These are phyloP conservation scores for Paracanthobrama guichenoti DNA, from an alignment of 2,113 vertebrate genomes.

Conservation along the genomic window DNA sequence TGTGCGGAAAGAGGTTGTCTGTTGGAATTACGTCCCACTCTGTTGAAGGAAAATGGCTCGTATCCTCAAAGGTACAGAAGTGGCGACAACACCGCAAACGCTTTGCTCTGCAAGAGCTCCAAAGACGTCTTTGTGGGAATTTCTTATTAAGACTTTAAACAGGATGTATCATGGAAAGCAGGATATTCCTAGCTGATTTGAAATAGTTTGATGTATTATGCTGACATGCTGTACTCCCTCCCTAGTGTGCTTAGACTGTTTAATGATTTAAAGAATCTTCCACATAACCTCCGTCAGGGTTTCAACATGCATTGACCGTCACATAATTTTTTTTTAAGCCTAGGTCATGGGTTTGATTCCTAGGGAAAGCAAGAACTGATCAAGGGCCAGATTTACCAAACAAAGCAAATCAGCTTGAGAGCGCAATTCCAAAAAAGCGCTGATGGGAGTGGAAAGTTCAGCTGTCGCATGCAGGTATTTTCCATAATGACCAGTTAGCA, in stretches of 20 bases:
- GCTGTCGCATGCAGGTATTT: too few species aligned
- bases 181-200: background rate
- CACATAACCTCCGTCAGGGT: background rate
- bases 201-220: conserved; percentile 1
- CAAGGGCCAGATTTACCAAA: too few species aligned
- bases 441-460: too few species aligned
- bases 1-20: conserved; percentile 40
- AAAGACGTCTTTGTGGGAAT: background rate
- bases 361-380: too few species aligned
- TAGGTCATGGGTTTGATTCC: too few species aligned
- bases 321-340: background rate
- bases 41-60: conserved; percentile 11
- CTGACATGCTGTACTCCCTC: background rate
- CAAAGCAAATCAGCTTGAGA: too few species aligned
- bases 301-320: background rate
- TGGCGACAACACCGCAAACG: background rate
- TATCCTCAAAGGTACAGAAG: conserved; percentile 10
- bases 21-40: conserved; percentile 29
- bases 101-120: background rate
- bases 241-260: background rate
- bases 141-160: conserved; percentile 6
- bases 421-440: too few species aligned
- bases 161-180: background rate
- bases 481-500: too few species aligned
- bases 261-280: background rate